Conservation (phyloP, 2,113 vertebrate genomes). For the Agelaius tricolor region DNA sequence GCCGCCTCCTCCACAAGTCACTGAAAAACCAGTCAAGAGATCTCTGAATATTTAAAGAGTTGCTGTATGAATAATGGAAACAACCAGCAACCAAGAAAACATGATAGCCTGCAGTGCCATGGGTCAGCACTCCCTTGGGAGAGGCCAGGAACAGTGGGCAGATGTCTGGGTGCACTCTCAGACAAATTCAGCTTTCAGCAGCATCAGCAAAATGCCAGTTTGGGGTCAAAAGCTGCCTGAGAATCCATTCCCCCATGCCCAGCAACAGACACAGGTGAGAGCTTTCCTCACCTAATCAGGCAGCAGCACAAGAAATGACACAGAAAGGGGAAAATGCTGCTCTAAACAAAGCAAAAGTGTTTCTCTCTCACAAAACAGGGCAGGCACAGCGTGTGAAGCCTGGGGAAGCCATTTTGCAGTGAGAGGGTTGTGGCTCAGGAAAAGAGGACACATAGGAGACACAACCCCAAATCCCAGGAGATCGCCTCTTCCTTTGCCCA, state of each 20-base stretch:
- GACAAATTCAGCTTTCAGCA: not conserved
- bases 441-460: not conserved
- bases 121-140: not conserved
- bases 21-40: not conserved
- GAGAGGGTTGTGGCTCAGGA: not conserved
- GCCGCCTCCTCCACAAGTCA: not conserved
- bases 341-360: not conserved
- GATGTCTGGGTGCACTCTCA: not conserved
- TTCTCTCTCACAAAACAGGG: rapidly evolving
- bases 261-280: rapidly evolving
- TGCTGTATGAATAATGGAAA: not conserved
- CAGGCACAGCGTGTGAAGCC: not conserved
- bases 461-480: not conserved
- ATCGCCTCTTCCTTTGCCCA: not conserved
- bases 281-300: not conserved
- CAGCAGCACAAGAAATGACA: not conserved
- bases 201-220: not conserved
- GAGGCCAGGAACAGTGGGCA: not conserved
- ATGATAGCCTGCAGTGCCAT: not conserved
- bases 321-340: not conserved
- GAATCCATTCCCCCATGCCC: not conserved
- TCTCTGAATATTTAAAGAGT: not conserved
- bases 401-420: not conserved
- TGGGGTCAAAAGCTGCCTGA: not conserved
- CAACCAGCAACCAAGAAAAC: not conserved